Conservation (phyloP, 2,113 vertebrate species). For the Crocuta crocuta region DNA sequence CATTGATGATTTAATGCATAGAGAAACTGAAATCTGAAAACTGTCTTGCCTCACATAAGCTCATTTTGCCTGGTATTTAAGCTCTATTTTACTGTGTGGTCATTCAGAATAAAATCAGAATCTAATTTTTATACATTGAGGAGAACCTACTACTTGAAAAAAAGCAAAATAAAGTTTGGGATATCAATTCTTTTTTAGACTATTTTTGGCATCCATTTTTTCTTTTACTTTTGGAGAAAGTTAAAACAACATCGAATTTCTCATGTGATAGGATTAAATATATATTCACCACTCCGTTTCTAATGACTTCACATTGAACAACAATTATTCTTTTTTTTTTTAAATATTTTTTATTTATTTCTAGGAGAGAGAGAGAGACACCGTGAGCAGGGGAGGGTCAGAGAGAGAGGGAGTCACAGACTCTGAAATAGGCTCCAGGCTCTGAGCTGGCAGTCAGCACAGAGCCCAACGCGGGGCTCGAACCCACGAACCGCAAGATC, state of each 20-base stretch:
- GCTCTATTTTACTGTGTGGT: neutral
- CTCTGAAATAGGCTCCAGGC: too few relatives aligned
- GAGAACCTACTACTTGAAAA: neutral
- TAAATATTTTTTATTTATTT: too few relatives aligned
- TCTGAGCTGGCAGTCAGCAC: too few relatives aligned
- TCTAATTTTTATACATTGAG: neutral
- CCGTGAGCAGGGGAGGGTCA: too few relatives aligned
- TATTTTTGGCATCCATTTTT: neutral
- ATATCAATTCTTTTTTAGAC: neutral
- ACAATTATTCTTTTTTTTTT: neutral
- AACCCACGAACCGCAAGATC: too few relatives aligned
- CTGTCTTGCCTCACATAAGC: neutral
- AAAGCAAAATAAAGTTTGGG: constrained; percentile 7
- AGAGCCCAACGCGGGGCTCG: too few relatives aligned
- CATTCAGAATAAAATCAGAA: neutral
- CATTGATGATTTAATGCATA: neutral
- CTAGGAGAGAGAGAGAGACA: too few relatives aligned
- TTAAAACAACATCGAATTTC: neutral
- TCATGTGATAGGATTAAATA: neutral
- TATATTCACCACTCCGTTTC: neutral
- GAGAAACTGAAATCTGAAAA: constrained; percentile 6
- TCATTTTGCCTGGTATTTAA: neutral
- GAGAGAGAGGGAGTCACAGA: too few relatives aligned
- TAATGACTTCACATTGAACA: neutral
- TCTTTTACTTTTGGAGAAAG: neutral